These are phyloP conservation scores for Capreolus pygargus DNA, from an alignment of 2,113 vertebrate genomes.

Conservation along the genomic window DNA sequence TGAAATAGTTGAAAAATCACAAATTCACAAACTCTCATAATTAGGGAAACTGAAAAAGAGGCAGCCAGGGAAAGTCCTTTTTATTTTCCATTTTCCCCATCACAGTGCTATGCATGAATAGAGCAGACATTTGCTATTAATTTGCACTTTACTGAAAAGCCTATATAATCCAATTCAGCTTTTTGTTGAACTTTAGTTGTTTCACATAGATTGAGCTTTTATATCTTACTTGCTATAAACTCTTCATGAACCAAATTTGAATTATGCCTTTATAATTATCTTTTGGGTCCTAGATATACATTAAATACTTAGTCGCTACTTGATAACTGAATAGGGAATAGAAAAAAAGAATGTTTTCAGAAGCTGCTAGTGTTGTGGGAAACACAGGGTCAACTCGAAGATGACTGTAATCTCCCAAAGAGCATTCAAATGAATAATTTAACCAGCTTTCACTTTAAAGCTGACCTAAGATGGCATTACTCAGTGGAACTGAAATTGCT, in stretches of 20 bases:
- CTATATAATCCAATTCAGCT: not conserved
- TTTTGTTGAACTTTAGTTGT: not conserved
- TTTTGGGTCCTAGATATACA: not conserved
- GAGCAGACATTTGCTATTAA: not conserved
- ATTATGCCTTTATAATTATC: conserved; percentile 13
- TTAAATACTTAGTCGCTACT: not conserved
- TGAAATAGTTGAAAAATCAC: not conserved
- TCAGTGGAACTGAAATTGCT: not conserved
- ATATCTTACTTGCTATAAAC: not conserved
- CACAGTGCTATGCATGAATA: not conserved
- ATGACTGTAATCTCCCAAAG: conserved; percentile 32
- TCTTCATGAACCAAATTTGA: not conserved
- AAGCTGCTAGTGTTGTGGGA: not conserved
- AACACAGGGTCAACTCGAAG: not conserved
- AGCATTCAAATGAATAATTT: conserved; percentile 33
- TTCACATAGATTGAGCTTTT: not conserved
- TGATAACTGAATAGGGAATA: not conserved
- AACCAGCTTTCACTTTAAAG: not conserved
- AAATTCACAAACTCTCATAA: not conserved
- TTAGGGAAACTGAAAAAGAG: not conserved
- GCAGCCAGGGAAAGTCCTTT: not conserved
- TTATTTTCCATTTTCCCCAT: not conserved
- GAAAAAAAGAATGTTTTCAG: conserved; percentile 13
- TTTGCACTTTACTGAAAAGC: not conserved
- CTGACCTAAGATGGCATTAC: not conserved